Evolutionary conservation across 1,140 invertebrate species (phyloP), one percentile per base, ranked within the genome.

Genomic region (Cydia splendana): DNA sequence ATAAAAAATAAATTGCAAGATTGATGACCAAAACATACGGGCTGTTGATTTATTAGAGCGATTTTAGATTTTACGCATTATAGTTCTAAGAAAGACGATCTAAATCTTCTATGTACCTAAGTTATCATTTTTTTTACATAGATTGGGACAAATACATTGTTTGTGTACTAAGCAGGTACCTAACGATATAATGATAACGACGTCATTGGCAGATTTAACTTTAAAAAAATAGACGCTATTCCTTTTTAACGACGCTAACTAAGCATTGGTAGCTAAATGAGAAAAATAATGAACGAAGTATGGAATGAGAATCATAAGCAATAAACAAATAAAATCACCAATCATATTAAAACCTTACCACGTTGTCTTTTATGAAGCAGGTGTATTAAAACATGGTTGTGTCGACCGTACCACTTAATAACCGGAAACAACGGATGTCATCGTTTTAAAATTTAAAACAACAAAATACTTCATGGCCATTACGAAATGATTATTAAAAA

Each of bases 361-460:
- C 6, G 12, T 12, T 53, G 2, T 53, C 24, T 13, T 18, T 18
- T 2, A 53, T 18, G 51, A n/a, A 18, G 51, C 51, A 53, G 51
- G 15, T 67, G 30, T 38, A 28, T 65, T 13, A 67, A 38, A 67
- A 67, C 10, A 67, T 20, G 38, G 34, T 57, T 48, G 10, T 34
- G 42, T 6, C 34, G 76, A 67, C 57, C 34, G 76, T 77, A 77
- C 57, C 57, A 74, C 53, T 77, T 74, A 74, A 77, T 24, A 7
- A 69, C 62, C 71, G 77, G 77, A 75, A 78, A 78, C 65, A 51
- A 24, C 69, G 57, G 74, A 71, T 71, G 67, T 71, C 38, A 67
- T 74, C 34, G 77, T 75, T 20, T 71, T 67, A 62, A 75, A 75
- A 69, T 42, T 77, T 77, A 79, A 71, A 42, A 71, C 34, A 42